These are phyloP conservation scores for Drosophila ezoana DNA, from an alignment of 2,888 invertebrate genomes.

Conservation along the genomic window DNA sequence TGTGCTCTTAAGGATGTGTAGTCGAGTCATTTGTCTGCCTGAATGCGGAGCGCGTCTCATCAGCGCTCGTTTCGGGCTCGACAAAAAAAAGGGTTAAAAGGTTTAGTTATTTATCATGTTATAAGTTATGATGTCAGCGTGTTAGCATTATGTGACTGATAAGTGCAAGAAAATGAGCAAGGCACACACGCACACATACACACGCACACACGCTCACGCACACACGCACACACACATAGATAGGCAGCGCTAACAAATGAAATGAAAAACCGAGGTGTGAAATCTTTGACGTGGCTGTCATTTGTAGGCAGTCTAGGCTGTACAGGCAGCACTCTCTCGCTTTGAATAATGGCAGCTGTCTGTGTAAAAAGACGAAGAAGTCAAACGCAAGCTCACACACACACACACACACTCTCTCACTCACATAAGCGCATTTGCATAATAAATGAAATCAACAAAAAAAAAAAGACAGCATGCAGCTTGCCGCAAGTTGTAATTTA, in stretches of 20 bases:
- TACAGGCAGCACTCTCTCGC: constrained; percentile 15
- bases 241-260: constrained; percentile 57
- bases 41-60: constrained; percentile 50
- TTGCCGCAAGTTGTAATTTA: constrained; percentile 66
- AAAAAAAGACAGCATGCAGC: constrained; percentile 33
- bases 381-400: constrained; percentile 20
- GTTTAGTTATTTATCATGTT: constrained; percentile 79
- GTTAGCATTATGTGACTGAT: constrained; percentile 79
- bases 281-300: constrained; percentile 71
- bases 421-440: constrained; percentile 56
- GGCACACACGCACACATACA: constrained; percentile 26
- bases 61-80: constrained; percentile 32
- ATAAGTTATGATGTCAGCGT: constrained; percentile 81
- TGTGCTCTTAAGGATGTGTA: constrained; percentile 25
- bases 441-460: constrained; percentile 71
- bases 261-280: constrained; percentile 80
- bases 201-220: constrained; percentile 28
- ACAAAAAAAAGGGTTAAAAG: constrained; percentile 47
- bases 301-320: constrained; percentile 64
- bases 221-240: constrained; percentile 3
- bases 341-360: constrained; percentile 49
- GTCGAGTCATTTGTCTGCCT: constrained; percentile 76
- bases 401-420: constrained; percentile 9
- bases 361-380: constrained; percentile 15
- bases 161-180: constrained; percentile 62